Base-by-base conservation (phyloP, 2,888 invertebrate genomes). In the Chorisops tibialis region DNA sequence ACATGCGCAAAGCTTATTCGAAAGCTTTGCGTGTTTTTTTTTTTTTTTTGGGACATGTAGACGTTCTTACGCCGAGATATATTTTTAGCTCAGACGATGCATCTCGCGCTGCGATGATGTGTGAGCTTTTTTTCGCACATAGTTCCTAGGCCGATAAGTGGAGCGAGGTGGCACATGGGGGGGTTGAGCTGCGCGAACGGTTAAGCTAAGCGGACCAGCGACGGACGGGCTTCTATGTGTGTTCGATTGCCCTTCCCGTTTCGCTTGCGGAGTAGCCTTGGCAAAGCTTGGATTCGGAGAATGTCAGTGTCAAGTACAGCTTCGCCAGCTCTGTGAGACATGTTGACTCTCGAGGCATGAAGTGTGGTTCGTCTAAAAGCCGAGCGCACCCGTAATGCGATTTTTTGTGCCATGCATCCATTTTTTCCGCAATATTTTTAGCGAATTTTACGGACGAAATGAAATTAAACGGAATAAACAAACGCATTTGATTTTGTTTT, bases 241-340 rank as follows among this genome's bases (percentile, higher is more conserved):
- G 45, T 16, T 18, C 22, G 56, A 12, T 24, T 35, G 56, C 43
- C 56, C 56, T 43, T 43, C 52, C 7, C n/a, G 30, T 9, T 2
- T 30, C 5, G 30, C 30, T 9, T 30, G 5, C 9, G 9, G 30
- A 30, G 14, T 16, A 45, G 56, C 56, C 56, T 56, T 56, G 56
- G 56, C 56, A 45, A 45, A 56, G 45, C 35, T 50, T 56, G 14
- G 14, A 41, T 12, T 24, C 30, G 16, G 19, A 12, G 38, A 30
- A 43, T 45, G 56, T 56, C 56, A 56, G 43, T 56, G 56, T 56
- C 56, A 56, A 56, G 56, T 43, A 30, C 56, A 21, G 24, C 35
- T 3, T 18, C 43, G 43, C 56, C 45, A 9, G 49, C 49, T 16
- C 16, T 12, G 43, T 19, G 30, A 19, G 47, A 47, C 47, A 47